These are phyloP conservation scores for Symphodus melops DNA, from an alignment of 2,113 vertebrate genomes.

Conservation along the genomic window DNA sequence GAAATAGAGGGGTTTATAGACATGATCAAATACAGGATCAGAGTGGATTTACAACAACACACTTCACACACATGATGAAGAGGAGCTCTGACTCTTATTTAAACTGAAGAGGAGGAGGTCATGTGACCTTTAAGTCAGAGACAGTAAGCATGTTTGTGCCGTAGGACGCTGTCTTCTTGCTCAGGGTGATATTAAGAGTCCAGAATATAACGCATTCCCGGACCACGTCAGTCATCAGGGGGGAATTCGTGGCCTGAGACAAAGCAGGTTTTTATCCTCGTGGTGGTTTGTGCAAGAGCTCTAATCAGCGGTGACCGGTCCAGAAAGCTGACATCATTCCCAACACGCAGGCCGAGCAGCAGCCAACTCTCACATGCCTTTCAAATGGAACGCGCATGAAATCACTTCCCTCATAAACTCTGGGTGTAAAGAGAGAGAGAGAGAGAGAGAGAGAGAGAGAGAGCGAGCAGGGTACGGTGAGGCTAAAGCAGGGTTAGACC, in stretches of 20 bases:
- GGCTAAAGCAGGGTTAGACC: neutral
- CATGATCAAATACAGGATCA: too few relatives aligned
- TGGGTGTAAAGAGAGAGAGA: slow-evolving; percentile 17
- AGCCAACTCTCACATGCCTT: slow-evolving; percentile 69
- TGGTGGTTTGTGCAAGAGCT: slow-evolving; percentile 37
- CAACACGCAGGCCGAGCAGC: slow-evolving; percentile 61
- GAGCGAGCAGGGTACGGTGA: neutral
- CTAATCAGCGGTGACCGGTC: slow-evolving; percentile 52
- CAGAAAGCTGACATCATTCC: slow-evolving; percentile 74
- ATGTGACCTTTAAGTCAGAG: too few relatives aligned
- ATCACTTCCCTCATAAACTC: slow-evolving; percentile 80
- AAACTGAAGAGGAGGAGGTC: too few relatives aligned
- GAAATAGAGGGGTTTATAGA: too few relatives aligned
- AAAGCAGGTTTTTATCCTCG: slow-evolving; percentile 45
- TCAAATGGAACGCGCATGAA: slow-evolving; percentile 75
- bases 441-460: neutral
- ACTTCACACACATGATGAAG: too few relatives aligned
- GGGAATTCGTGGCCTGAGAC: slow-evolving; percentile 31
- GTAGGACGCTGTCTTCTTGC: neutral
- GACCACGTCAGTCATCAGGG: slow-evolving; percentile 21
- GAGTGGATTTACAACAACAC: too few relatives aligned
- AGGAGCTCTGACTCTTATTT: too few relatives aligned
- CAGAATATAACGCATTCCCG: neutral
- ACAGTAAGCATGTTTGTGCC: too few relatives aligned
- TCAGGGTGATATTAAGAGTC: neutral